Conservation (phyloP, 2,888 invertebrate genomes). For the Apomyelois bistriatella region DNA sequence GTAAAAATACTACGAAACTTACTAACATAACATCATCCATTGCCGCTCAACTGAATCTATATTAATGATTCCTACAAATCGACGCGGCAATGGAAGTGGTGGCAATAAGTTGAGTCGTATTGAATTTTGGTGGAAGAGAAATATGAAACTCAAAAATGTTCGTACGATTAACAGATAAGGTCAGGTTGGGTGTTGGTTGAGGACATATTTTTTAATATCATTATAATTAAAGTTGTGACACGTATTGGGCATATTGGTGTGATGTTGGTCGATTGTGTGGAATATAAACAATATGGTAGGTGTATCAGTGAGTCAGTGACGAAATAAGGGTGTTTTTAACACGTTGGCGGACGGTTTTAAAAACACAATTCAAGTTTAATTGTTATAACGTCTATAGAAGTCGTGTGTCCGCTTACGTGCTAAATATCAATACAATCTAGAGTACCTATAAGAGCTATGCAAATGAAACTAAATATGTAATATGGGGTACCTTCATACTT, state of each 20-base stretch:
- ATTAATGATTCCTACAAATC: not conserved
- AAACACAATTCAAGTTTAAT: too few relatives aligned
- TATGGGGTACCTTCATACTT: too few relatives aligned
- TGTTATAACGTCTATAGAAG: too few relatives aligned
- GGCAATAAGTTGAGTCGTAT: not conserved
- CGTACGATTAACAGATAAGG: not conserved
- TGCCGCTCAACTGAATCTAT: conserved; percentile 7
- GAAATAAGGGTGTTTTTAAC: too few relatives aligned
- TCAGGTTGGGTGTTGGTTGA: conserved; percentile 11
- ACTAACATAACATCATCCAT: conserved; percentile 11
- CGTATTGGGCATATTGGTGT: not conserved
- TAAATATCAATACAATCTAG: too few relatives aligned
- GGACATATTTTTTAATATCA: conserved; percentile 18
- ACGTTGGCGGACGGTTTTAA: too few relatives aligned
- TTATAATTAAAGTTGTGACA: conserved; percentile 7
- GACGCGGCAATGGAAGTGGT: conserved; percentile 14
- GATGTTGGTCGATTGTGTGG: not conserved
- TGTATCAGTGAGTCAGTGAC: too few relatives aligned
- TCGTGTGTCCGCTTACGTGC: too few relatives aligned
- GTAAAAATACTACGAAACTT: not conserved
- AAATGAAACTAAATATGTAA: too few relatives aligned
- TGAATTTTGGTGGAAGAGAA: conserved; percentile 9
- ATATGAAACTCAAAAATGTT: conserved; percentile 25
- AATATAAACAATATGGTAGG: not conserved
- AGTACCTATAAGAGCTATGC: too few relatives aligned